These are phyloP conservation scores for Andrena dorsata DNA, from an alignment of 2,888 invertebrate genomes.

Conservation along the genomic window DNA sequence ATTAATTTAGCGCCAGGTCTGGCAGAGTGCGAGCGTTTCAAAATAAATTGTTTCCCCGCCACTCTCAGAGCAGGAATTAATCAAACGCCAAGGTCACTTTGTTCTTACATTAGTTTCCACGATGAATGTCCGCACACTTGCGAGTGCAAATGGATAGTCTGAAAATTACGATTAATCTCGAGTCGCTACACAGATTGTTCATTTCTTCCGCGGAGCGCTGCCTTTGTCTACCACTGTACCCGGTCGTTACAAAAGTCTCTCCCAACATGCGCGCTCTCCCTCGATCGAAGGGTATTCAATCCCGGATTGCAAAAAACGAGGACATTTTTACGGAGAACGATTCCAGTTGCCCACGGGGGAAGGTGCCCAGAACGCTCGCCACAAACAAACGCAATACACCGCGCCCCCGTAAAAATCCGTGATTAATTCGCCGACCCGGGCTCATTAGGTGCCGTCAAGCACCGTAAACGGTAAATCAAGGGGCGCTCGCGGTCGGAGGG, in stretches of 20 bases:
- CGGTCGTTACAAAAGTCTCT: neutral
- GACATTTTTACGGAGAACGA: too few species aligned
- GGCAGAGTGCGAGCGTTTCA: neutral
- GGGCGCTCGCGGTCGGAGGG: neutral
- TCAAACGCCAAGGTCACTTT: constrained; percentile 5
- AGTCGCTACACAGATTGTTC: constrained; percentile 14
- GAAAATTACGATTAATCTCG: constrained; percentile 24
- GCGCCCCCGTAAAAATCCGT: neutral
- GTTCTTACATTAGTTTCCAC: constrained; percentile 1
- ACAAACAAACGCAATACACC: neutral
- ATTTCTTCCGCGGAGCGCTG: neutral
- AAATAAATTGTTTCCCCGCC: constrained; percentile 10
- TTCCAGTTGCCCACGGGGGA: too few species aligned
- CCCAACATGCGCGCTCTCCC: neutral
- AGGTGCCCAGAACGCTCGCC: too few species aligned
- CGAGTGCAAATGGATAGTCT: neutral
- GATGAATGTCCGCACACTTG: neutral
- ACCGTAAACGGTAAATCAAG: constrained; percentile 10
- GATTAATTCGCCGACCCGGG: neutral
- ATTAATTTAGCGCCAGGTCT: constrained; percentile 14
- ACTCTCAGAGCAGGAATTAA: neutral
- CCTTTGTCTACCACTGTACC: neutral
- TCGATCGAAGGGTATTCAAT: neutral
- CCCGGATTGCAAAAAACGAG: neutral
- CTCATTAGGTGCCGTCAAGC: neutral